Evolutionary conservation across 2,888 invertebrate species (phyloP).

Genomic region (Platycheirus rosarum): DNA sequence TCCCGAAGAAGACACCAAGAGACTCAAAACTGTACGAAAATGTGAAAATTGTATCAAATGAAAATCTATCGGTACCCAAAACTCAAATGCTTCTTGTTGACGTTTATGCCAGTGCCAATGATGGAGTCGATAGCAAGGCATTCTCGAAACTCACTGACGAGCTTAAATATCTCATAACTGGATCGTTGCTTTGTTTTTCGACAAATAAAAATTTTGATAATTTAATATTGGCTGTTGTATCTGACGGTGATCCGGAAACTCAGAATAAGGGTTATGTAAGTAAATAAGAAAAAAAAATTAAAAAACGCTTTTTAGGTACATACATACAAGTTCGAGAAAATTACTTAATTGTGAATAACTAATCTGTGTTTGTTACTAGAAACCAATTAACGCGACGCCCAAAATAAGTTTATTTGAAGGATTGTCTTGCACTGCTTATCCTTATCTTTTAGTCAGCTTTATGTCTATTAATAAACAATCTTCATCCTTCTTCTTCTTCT

Average conservation of each 20-base stretch:
- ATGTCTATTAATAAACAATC: no score
- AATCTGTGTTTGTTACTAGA: no score
- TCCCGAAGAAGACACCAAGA: slow-evolving; percentile 49
- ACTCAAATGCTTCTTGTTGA: slow-evolving; percentile 78
- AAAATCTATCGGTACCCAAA: slow-evolving; percentile 76
- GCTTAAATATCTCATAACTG: slow-evolving; percentile 80
- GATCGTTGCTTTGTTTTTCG: slow-evolving; percentile 89
- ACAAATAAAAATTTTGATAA: slow-evolving; percentile 86
- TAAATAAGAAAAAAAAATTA: slow-evolving; percentile 50
- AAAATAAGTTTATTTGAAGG: no score
- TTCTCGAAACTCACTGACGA: slow-evolving; percentile 50
- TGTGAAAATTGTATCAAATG: slow-evolving; percentile 78
- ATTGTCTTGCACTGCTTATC: no score
- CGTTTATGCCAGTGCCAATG: slow-evolving; percentile 62
- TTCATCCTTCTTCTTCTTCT: no score
- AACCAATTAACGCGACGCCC: no score
- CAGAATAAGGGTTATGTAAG: slow-evolving; percentile 85
- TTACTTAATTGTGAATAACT: no score
- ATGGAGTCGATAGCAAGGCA: slow-evolving; percentile 27
- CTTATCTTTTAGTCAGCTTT: no score
- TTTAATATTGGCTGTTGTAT: slow-evolving; percentile 88
- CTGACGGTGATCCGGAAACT: slow-evolving; percentile 84
- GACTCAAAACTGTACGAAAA: slow-evolving; percentile 75
- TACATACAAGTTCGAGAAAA: no score
- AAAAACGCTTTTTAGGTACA: no score